Base-by-base conservation (phyloP, 2,888 invertebrate species). In the Ptychoptera contaminata region DNA sequence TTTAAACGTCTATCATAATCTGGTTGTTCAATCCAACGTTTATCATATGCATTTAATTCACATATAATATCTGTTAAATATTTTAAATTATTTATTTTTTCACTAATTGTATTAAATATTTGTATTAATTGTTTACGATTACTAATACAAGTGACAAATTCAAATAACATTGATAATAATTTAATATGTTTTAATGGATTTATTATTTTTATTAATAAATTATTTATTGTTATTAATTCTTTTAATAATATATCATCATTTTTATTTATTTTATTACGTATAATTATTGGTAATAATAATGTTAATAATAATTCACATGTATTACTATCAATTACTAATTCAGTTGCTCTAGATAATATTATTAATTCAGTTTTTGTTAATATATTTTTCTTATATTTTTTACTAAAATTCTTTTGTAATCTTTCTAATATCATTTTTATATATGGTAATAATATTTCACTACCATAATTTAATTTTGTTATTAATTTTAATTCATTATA, bases 1-100 rank as follows among this genome's bases (percentile, higher is more conserved):
- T 81, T 77, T 16, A 93, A 69, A 53, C 96, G 73, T 53, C 72
- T 72, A 48, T 84, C 79, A 55, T 85, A 92, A 65, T 96, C 91
- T 0, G 94, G 92, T 58, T 96, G 93, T 54, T 94, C 93, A n/a
- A 94, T 73, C 78, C 85, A 85, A 50, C 80, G 76, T 38, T 74
- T 72, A 63, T 94, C 85, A 72, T 79, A 92, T 0, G 93, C 80
- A 64, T 96, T 96, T 53, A 94, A 71, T 60, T 82, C 75, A 6
- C 60, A 58, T 2, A 84, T 63, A 11, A 82, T 56, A 11, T 69
- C 60, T 0, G 74, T 69, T 46, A 72, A 65, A 36, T 67, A 60
- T 1, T 73, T 68, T 44, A 73, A 68, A 34, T 64, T 51, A 10
- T 68, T 65, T 46, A 67, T 66, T 51, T 68, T 62, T 6, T 50